These are phyloP conservation scores for Tursiops truncatus DNA, from an alignment of 2,113 vertebrate species.

Conservation along the genomic window DNA sequence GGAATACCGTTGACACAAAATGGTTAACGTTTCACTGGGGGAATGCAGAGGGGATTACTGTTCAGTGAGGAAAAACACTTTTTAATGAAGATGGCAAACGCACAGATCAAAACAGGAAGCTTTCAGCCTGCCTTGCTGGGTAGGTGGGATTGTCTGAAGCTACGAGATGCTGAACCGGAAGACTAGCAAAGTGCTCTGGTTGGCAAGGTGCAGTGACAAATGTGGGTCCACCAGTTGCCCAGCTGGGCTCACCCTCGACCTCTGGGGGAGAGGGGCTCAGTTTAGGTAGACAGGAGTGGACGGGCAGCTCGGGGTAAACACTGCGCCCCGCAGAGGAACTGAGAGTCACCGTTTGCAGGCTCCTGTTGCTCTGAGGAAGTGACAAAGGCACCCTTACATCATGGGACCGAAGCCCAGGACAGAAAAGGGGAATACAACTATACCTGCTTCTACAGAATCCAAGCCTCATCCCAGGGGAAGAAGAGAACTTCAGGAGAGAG, in stretches of 20 bases:
- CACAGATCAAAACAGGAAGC: slow-evolving; percentile 24
- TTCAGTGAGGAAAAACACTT: background rate
- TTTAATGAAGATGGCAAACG: background rate
- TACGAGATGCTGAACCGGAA: background rate
- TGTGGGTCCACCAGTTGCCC: background rate
- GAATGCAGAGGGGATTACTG: background rate
- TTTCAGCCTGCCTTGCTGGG: background rate
- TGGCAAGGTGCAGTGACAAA: background rate
- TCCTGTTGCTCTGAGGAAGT: background rate
- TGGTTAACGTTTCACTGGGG: background rate
- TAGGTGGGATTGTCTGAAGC: background rate
- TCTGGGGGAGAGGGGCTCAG: background rate
- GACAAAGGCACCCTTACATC: background rate
- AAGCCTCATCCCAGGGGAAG: background rate
- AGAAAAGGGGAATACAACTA: background rate
- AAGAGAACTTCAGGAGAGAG: background rate
- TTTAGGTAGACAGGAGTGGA: background rate
- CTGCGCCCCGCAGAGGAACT: background rate
- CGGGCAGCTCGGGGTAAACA: background rate
- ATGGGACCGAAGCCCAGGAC: background rate
- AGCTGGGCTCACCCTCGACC: background rate
- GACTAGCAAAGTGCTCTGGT: background rate
- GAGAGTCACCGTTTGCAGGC: background rate
- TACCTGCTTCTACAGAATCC: background rate
- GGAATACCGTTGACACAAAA: too few species aligned